A percentile compares a stretch with the other conserved stretches of the same genome.
Conservation (phyloP, 2,888 invertebrate genomes). For the Macropis europaea region DNA sequence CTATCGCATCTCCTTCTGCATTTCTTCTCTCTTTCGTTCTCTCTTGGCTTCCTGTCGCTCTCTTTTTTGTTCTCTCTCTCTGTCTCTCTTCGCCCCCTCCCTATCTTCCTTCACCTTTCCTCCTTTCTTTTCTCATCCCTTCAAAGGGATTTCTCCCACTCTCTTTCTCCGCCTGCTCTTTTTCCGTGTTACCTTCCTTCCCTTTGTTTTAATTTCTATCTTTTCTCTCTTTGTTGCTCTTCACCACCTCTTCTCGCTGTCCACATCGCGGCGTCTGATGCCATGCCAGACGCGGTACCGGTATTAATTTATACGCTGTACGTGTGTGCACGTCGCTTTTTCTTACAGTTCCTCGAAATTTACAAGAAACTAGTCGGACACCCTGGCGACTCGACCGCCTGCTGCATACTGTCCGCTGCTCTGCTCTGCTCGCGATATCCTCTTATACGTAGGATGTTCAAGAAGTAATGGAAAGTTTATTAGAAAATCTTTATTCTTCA, state of each 20-base stretch:
- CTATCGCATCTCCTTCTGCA: slow-evolving; percentile 44
- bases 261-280: slow-evolving; percentile 24
- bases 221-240: slow-evolving; percentile 26
- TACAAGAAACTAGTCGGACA: slow-evolving; percentile 80
- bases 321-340: slow-evolving; percentile 79
- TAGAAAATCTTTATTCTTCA: no score
- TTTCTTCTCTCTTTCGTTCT: slow-evolving; percentile 41
- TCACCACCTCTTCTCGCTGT: slow-evolving; percentile 6
- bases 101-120: slow-evolving; percentile 22
- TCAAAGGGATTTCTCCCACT: background rate
- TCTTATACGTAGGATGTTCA: background rate
- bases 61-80: slow-evolving; percentile 17
- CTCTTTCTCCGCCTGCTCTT: slow-evolving; percentile 21
- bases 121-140: background rate
- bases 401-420: slow-evolving; percentile 34
- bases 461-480: no score
- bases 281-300: slow-evolving; percentile 56
- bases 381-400: slow-evolving; percentile 51
- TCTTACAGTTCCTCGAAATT: slow-evolving; percentile 79
- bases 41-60: slow-evolving; percentile 44
- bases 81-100: background rate
- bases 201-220: slow-evolving; percentile 38
- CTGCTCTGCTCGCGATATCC: background rate
- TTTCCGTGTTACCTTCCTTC: slow-evolving; percentile 21
- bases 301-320: slow-evolving; percentile 80